These are phyloP conservation scores for Rallus limicola DNA, from an alignment of 2,113 vertebrate genomes.

Conservation along the genomic window DNA sequence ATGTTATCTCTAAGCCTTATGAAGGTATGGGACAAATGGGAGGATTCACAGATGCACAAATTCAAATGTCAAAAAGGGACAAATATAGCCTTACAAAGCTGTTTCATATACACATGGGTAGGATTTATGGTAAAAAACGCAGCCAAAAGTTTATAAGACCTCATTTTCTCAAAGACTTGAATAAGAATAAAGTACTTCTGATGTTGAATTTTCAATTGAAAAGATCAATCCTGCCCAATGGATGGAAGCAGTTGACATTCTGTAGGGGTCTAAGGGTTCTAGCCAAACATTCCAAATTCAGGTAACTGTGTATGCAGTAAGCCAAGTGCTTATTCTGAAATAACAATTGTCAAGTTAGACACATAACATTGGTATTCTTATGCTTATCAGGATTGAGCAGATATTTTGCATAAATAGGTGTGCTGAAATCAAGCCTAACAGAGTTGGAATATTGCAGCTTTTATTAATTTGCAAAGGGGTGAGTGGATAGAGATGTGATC, in stretches of 20 bases:
- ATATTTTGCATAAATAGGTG: neutral
- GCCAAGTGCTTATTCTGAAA: neutral
- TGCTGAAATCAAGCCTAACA: neutral
- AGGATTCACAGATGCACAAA: neutral
- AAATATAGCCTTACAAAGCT: neutral
- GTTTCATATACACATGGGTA: neutral
- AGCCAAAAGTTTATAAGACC: neutral
- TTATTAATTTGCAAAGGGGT: neutral
- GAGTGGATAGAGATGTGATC: neutral
- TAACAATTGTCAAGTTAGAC: neutral
- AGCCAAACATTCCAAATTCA: neutral
- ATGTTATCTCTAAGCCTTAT: neutral
- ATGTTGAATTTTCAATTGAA: neutral
- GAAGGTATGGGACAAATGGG: neutral
- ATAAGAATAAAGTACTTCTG: neutral
- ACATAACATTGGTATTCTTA: neutral
- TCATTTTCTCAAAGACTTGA: neutral
- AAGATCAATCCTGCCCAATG: neutral
- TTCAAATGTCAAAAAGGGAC: neutral
- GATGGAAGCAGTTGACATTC: neutral
- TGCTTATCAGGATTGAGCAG: neutral
- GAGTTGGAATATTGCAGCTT: neutral
- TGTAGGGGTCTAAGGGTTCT: neutral
- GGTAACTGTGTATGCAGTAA: neutral
- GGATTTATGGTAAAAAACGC: neutral